A percentile compares a stretch with the other conserved stretches of the same genome.
These are phyloP conservation scores for Brachyptera putata DNA, from an alignment of 2,888 invertebrate genomes.

Conservation along the genomic window DNA sequence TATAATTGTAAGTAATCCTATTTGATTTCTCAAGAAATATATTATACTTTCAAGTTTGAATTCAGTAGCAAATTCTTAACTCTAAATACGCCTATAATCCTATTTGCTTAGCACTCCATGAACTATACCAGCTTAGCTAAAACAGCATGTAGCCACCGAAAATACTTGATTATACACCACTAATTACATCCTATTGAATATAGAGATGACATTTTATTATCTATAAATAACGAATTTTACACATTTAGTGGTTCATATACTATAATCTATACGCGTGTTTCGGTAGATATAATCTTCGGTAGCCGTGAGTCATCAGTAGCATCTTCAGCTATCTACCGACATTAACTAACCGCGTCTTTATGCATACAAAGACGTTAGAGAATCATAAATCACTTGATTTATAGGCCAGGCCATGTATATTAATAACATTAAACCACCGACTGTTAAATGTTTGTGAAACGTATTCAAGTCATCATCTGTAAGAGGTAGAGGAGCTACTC, in stretches of 20 bases:
- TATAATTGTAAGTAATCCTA: no score
- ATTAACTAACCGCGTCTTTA: no score
- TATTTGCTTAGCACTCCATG: not conserved
- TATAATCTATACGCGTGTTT: constrained; percentile 5
- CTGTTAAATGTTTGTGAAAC: no score
- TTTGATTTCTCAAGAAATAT: no score
- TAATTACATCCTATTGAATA: constrained; percentile 16
- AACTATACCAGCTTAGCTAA: no score
- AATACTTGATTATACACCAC: constrained; percentile 6
- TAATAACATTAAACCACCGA: constrained; percentile 11
- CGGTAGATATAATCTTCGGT: constrained; percentile 21
- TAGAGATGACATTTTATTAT: not conserved
- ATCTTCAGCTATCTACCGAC: not conserved
- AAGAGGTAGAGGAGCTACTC: no score
- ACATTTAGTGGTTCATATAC: not conserved
- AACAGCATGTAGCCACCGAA: not conserved
- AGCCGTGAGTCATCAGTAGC: constrained; percentile 14
- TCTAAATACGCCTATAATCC: not conserved
- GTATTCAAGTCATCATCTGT: no score
- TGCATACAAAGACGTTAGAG: constrained; percentile 14
- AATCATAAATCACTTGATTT: constrained; percentile 20
- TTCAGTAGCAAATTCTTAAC: constrained; percentile 4
- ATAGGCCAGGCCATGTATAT: constrained; percentile 20
- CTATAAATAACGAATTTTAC: not conserved
- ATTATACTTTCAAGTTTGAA: no score